phyloP scores from a whole-genome alignment of 2,888 invertebrate genomes.

The Nasonovia ribisnigri region DNA sequence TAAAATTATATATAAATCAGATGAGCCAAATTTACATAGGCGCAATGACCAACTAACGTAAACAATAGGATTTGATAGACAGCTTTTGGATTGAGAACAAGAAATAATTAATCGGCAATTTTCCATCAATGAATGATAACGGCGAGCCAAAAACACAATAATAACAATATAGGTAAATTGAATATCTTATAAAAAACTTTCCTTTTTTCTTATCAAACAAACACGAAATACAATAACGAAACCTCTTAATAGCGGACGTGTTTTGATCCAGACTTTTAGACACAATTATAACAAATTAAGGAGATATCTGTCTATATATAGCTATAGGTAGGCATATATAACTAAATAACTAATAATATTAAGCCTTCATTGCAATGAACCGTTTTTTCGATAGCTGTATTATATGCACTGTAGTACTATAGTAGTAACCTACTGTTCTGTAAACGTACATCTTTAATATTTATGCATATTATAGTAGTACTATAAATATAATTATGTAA shows the following conservation, averaged over 20 bases:
- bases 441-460: neutral
- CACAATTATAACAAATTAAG: neutral
- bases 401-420: neutral
- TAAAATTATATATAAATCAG: conserved; percentile 48
- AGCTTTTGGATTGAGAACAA: conserved; percentile 64
- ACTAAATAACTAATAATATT: neutral
- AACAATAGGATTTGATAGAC: conserved; percentile 64
- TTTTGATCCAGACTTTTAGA: neutral
- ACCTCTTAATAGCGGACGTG: neutral
- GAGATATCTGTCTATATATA: neutral
- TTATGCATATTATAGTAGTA: neutral
- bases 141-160: conserved; percentile 49
- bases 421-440: neutral
- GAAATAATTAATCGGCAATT: conserved; percentile 62
- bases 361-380: neutral
- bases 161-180: neutral
- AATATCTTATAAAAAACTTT: neutral
- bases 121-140: conserved; percentile 62
- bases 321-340: too few species aligned
- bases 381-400: neutral
- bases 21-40: conserved; percentile 54
- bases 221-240: neutral
- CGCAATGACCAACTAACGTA: conserved; percentile 61
- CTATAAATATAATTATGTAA: neutral
- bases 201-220: neutral